Percentiles rank a stretch among this genome's conserved stretches.
phyloP scores from a whole-genome alignment of 2,888 invertebrate genomes.

The Chelonus formosanus region DNA sequence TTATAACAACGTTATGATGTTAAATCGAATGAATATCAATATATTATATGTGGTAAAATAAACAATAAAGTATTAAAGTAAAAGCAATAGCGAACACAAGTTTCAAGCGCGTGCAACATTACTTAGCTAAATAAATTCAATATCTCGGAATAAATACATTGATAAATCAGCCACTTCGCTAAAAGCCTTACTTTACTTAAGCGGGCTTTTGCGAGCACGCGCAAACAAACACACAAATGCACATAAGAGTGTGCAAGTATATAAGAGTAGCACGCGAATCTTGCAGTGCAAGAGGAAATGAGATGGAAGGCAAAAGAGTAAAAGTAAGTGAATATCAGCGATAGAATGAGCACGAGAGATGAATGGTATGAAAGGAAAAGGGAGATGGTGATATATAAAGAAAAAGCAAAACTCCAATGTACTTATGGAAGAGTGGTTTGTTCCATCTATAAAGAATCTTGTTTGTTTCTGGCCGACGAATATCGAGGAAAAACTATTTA shows the following conservation, averaged over 20 bases:
- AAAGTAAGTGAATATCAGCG: conserved; percentile 25
- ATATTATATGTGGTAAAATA: not conserved
- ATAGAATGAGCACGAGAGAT: conserved; percentile 25
- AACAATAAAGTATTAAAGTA: conserved; percentile 21
- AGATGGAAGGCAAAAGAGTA: conserved; percentile 30
- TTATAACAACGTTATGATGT: not conserved
- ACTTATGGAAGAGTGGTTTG: conserved; percentile 59
- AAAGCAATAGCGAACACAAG: conserved; percentile 26
- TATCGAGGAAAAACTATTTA: conserved; percentile 60
- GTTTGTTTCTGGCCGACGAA: conserved; percentile 60
- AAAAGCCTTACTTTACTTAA: conserved; percentile 63
- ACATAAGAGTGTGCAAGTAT: conserved; percentile 3
- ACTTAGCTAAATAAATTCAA: conserved; percentile 65
- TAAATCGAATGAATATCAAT: conserved; percentile 16
- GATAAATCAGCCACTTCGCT: conserved; percentile 65
- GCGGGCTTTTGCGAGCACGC: conserved; percentile 52
- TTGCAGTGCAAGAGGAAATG: conserved; percentile 32
- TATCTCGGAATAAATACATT: conserved; percentile 65
- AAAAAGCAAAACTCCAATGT: conserved; percentile 43
- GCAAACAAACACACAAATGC: conserved; percentile 39
- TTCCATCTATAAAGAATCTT: conserved; percentile 60
- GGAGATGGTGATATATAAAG: conserved; percentile 34
- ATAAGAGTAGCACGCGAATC: conserved; percentile 24
- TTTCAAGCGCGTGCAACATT: conserved; percentile 42
- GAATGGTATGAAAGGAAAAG: conserved; percentile 22